Conservation (phyloP, 2,888 invertebrate genomes). For the Gryllus longicercus region DNA sequence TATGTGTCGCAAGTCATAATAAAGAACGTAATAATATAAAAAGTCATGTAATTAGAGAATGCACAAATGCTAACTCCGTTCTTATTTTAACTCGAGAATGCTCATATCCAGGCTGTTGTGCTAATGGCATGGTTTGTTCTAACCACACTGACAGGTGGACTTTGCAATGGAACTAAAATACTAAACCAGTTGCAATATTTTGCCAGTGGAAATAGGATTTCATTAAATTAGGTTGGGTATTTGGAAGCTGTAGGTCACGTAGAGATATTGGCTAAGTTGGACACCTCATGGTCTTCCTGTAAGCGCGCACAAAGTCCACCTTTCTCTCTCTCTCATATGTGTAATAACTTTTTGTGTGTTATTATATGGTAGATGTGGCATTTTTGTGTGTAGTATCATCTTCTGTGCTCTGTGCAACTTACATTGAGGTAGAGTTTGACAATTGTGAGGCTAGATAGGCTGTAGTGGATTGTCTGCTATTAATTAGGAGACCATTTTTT, state of each 20-base stretch:
- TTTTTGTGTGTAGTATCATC: background rate
- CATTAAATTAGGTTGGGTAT: background rate
- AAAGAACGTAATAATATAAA: no score
- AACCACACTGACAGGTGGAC: background rate
- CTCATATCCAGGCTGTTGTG: background rate
- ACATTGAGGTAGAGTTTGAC: background rate
- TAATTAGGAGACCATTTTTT: no score
- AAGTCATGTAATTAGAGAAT: no score
- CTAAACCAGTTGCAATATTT: background rate
- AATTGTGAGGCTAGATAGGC: no score
- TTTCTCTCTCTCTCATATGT: constrained; percentile 35
- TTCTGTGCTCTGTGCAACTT: constrained; percentile 7
- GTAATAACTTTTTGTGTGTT: constrained; percentile 29
- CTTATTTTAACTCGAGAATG: no score
- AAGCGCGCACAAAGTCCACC: constrained; percentile 52
- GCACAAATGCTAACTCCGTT: no score
- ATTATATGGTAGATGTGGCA: constrained; percentile 32
- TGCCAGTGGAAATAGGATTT: background rate
- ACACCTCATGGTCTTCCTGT: background rate
- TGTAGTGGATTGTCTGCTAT: no score
- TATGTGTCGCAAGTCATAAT: no score
- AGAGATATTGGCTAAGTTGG: background rate
- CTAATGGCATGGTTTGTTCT: constrained; percentile 11
- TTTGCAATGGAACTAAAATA: constrained; percentile 17
- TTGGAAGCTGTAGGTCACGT: background rate